Conservation (phyloP, 2,888 invertebrate species). For the Coelopa pilipes region DNA sequence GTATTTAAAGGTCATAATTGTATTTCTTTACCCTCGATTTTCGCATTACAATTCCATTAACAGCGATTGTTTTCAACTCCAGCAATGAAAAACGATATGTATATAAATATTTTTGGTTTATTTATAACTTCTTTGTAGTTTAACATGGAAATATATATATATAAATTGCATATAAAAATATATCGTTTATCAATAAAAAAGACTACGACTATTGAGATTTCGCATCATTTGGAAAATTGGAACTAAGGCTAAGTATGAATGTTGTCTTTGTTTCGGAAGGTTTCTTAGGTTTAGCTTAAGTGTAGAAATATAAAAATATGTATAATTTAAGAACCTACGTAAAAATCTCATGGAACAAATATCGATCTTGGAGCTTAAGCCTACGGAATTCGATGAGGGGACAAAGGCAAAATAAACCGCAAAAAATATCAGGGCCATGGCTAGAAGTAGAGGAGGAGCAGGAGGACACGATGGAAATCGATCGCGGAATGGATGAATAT, state of each 20-base stretch:
- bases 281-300: not conserved
- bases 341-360: constrained; percentile 44
- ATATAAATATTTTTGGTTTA: no score
- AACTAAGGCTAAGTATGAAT: not conserved
- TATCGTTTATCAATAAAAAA: not conserved
- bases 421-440: not conserved
- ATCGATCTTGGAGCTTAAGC: constrained; percentile 16
- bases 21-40: no score
- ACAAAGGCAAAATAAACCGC: not conserved
- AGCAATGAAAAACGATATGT: no score
- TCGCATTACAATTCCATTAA: no score
- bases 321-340: constrained; percentile 25
- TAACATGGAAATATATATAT: no score
- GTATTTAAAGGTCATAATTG: no score
- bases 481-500: not conserved
- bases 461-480: not conserved
- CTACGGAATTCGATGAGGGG: constrained; percentile 7
- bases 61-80: no score
- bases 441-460: not conserved
- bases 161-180: no score
- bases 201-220: not conserved
- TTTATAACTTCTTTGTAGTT: no score
- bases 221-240: not conserved
- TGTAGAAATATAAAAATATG: not conserved
- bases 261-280: not conserved